These are phyloP conservation scores for Diachasma alloeum DNA, from an alignment of 1,140 invertebrate genomes.

Conservation along the genomic window DNA sequence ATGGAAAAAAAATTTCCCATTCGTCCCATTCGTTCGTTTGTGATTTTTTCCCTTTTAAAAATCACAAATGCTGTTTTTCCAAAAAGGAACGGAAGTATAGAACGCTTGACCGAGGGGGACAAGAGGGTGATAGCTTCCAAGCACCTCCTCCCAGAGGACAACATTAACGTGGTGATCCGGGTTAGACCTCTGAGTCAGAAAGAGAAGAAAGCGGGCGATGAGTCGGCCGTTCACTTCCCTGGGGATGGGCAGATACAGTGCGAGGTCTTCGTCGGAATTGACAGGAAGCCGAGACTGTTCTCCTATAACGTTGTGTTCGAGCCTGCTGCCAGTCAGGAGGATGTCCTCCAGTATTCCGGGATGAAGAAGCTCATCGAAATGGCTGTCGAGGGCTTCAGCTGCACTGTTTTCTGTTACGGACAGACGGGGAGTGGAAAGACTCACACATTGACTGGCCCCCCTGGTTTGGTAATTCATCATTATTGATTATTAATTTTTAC, in stretches of 20 bases:
- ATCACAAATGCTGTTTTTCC: too few species aligned
- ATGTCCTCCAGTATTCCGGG: conserved; percentile 83
- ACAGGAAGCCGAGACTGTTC: conserved; percentile 79
- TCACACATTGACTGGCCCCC: conserved; percentile 92
- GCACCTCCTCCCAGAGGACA: conserved; percentile 70
- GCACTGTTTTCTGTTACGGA: conserved; percentile 95
- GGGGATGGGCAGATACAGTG: conserved; percentile 79
- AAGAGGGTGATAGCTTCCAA: conserved; percentile 45
- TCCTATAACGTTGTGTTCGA: conserved; percentile 92
- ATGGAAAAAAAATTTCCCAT: too few species aligned
- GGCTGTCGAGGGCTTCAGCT: conserved; percentile 92
- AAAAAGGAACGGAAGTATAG: conserved; percentile 47
- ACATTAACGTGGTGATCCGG: conserved; percentile 82
- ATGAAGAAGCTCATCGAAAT: conserved; percentile 88
- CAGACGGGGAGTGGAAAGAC: conserved; percentile 98
- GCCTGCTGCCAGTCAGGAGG: conserved; percentile 82
- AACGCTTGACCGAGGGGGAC: conserved; percentile 47
- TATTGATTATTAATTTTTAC: background rate
- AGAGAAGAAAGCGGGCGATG: conserved; percentile 72
- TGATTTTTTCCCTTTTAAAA: too few species aligned
- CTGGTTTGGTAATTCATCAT: conserved; percentile 73
- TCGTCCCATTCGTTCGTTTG: too few species aligned
- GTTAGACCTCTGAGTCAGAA: conserved; percentile 76
- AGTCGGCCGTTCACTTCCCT: conserved; percentile 75
- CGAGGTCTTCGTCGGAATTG: conserved; percentile 58